Conservation (phyloP, 2,888 invertebrate species). For the Enchytraeus crypticus region DNA sequence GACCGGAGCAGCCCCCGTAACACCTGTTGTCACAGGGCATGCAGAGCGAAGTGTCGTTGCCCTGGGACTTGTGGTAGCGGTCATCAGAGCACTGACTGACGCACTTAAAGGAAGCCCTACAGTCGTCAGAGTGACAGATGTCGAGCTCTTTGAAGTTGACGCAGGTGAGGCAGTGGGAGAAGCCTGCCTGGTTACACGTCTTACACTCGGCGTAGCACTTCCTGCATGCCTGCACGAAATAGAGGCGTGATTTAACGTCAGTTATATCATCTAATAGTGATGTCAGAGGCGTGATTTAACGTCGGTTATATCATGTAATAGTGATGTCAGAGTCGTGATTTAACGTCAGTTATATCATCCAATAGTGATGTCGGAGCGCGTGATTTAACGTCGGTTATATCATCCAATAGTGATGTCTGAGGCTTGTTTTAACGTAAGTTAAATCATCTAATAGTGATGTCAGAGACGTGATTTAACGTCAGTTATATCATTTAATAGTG, state of each 20-base stretch:
- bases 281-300: too few relatives aligned
- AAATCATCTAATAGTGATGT: too few relatives aligned
- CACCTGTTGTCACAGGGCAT: slow-evolving; percentile 72
- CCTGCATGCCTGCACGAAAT: neutral
- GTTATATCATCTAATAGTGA: too few relatives aligned
- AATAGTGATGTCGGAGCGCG: too few relatives aligned
- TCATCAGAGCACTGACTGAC: neutral
- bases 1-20: slow-evolving; percentile 54
- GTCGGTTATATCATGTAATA: too few relatives aligned
- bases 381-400: too few relatives aligned
- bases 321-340: too few relatives aligned
- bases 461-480: too few relatives aligned
- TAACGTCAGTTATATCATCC: too few relatives aligned
- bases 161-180: neutral
- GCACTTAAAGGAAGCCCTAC: neutral
- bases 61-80: neutral
- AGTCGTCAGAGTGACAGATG: neutral
- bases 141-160: neutral
- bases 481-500: too few relatives aligned
- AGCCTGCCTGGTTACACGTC: neutral
- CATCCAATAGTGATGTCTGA: too few relatives aligned
- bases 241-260: neutral
- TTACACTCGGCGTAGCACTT: neutral
- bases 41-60: slow-evolving; percentile 57
- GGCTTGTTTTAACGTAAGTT: too few relatives aligned